Percentiles rank a stretch among this genome's conserved stretches.
Evolutionary conservation across 1,140 invertebrate species (phyloP).

Genomic region (Chrysomallon squamiferum): DNA sequence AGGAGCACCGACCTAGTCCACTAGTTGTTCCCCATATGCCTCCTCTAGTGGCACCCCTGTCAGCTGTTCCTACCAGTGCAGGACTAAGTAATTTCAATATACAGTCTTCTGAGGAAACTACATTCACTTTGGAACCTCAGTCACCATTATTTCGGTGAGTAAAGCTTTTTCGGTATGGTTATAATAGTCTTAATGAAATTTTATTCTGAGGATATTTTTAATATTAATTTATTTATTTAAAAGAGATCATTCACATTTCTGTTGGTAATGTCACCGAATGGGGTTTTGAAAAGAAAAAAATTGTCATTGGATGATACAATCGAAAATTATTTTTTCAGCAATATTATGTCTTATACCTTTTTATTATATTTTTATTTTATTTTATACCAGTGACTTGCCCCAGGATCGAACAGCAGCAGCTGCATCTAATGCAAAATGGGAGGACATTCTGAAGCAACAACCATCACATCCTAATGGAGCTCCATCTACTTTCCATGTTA

Average conservation of each 20-base stretch:
- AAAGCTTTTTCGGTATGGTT: too few species aligned
- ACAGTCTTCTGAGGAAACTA: constrained; percentile 16
- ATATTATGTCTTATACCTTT: too few species aligned
- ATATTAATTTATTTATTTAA: too few species aligned
- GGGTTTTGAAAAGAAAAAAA: too few species aligned
- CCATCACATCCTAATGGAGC: neutral
- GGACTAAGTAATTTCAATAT: constrained; percentile 12
- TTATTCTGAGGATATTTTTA: too few species aligned
- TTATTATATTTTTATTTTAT: too few species aligned
- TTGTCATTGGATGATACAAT: too few species aligned
- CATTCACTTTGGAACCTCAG: constrained; percentile 19
- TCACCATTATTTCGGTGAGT: too few species aligned
- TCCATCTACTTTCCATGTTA: neutral
- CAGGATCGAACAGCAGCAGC: neutral
- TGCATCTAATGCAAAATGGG: neutral
- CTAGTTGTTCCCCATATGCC: neutral
- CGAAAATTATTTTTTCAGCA: too few species aligned
- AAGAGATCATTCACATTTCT: too few species aligned
- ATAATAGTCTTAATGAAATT: too few species aligned
- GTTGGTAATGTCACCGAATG: too few species aligned
- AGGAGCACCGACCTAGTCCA: neutral
- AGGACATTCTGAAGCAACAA: neutral
- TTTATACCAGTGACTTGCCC: neutral
- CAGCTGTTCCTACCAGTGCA: constrained; percentile 11
- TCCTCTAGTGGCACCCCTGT: constrained; percentile 12